These are phyloP conservation scores for Notolepis coatsorum DNA, from an alignment of 2,797 vertebrate species.

Conservation along the genomic window DNA sequence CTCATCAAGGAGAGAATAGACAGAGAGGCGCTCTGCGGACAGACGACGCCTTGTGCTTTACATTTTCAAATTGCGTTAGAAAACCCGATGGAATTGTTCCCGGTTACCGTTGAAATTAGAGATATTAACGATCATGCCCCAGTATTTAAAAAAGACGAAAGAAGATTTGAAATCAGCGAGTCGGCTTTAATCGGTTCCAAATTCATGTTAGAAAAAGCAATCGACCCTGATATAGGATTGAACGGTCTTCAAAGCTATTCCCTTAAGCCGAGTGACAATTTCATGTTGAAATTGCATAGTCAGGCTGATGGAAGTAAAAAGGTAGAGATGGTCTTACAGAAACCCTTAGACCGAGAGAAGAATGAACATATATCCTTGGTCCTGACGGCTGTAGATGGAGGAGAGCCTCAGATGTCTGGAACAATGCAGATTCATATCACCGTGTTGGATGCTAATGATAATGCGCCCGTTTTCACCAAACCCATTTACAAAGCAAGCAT, in stretches of 20 bases:
- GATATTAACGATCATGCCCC: slow-evolving; percentile 40
- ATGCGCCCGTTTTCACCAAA: slow-evolving; percentile 47
- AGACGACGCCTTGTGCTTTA: no score
- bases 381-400: slow-evolving; percentile 43
- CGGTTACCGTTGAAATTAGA: slow-evolving; percentile 4
- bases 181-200: slow-evolving; percentile 16
- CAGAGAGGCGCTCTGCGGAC: no score
- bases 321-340: slow-evolving; percentile 46
- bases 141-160: slow-evolving; percentile 22
- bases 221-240: slow-evolving; percentile 34
- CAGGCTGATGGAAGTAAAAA: slow-evolving; percentile 38
- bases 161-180: slow-evolving; percentile 28
- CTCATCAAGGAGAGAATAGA: no score
- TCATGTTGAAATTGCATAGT: slow-evolving; percentile 30
- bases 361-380: slow-evolving; percentile 19
- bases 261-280: slow-evolving; percentile 39
- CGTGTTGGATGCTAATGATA: slow-evolving; percentile 52
- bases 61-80: no score
- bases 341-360: slow-evolving; percentile 42
- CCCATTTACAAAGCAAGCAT: slow-evolving; percentile 32
- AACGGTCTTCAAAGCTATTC: slow-evolving; percentile 42
- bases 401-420: slow-evolving; percentile 38
- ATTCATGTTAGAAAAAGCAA: slow-evolving; percentile 33
- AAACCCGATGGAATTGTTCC: not conserved
- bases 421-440: slow-evolving; percentile 30